Evolutionary conservation across 2,888 invertebrate genomes (phyloP).

Genomic region (Congeria kusceri): DNA sequence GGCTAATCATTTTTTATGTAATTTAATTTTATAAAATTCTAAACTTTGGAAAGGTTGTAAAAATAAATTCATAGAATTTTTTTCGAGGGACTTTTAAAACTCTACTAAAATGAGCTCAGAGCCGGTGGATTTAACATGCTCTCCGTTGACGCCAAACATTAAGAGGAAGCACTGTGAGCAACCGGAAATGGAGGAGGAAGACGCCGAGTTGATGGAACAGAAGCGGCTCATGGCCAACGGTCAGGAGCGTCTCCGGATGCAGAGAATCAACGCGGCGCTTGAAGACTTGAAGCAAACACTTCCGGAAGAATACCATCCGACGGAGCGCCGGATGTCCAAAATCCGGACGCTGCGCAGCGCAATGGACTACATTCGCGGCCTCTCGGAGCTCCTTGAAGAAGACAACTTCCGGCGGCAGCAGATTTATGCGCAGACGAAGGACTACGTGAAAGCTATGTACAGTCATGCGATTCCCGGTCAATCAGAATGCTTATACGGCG

Average conservation of each 20-base stretch:
- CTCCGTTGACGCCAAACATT: neutral
- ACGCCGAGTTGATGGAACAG: conserved; percentile 59
- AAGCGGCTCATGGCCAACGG: conserved; percentile 68
- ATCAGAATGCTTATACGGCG: neutral
- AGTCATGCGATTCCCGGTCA: neutral
- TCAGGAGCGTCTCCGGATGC: conserved; percentile 73
- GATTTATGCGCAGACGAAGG: conserved; percentile 36
- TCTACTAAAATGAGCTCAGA: neutral
- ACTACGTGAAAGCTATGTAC: conserved; percentile 25
- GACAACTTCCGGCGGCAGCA: conserved; percentile 52
- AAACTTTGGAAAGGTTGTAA: neutral
- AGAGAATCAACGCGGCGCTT: conserved; percentile 69
- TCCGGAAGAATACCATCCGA: conserved; percentile 65
- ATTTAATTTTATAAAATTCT: neutral
- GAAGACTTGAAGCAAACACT: conserved; percentile 66
- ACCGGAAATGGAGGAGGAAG: conserved; percentile 35
- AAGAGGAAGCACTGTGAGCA: conserved; percentile 16
- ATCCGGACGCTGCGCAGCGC: conserved; percentile 74
- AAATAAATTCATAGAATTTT: too few relatives aligned
- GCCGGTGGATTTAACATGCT: conserved; percentile 1
- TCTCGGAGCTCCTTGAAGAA: conserved; percentile 66
- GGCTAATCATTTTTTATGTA: neutral
- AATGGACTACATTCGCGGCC: conserved; percentile 68
- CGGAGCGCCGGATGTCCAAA: conserved; percentile 72
- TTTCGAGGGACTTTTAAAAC: neutral